Evolutionary conservation across 1,140 invertebrate genomes (phyloP), one percentile per base, ranked within the genome.

Genomic region (Scaptomyza graminum): DNA sequence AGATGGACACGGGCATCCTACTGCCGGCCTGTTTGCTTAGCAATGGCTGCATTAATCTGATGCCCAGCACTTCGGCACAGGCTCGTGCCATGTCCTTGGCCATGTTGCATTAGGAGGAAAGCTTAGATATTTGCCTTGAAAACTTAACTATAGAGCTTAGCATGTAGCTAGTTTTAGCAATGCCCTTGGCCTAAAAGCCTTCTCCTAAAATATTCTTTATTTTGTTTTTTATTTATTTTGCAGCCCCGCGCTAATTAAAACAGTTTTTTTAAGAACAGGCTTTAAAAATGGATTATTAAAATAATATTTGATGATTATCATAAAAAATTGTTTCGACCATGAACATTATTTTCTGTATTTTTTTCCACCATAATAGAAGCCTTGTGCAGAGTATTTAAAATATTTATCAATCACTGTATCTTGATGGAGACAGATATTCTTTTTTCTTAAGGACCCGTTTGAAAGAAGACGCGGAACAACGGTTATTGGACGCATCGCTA

Each of bases 1-100:
- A 34, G 7, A 34, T 34, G 8, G 31, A 34, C 7, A 9, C 7
- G 7, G 6, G 8, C 7, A 8, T 1, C 5, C 15, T 37, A 7
- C 5, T 52, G 16, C 16, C 50, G 0, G 15, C 25, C 13, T 28
- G 16, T 12, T 8, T 34, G 12, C 25, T 8, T 0, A 11, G 15
- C 28, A 37, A 64, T 25, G 15, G 15, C 12, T 55, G 13, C 1
- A 22, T 55, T 9, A 43, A 37, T 28, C 5, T 16, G 16, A 15
- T 47, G 46, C 63, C 63, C 11, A 66, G 63, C 55, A 66, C 63
- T 5, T 66, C 63, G 43, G 44, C 63, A 9, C 63, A 66, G 22
- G 63, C 63, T 1, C 46, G 43, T n/a, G 54, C 63, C 2, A 11
- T 51, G 11, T n/a, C 62, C 2, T 11, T 63, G 61, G 25, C 49